Conservation (phyloP, 2,113 vertebrate species). For the Oryzias woworae region DNA sequence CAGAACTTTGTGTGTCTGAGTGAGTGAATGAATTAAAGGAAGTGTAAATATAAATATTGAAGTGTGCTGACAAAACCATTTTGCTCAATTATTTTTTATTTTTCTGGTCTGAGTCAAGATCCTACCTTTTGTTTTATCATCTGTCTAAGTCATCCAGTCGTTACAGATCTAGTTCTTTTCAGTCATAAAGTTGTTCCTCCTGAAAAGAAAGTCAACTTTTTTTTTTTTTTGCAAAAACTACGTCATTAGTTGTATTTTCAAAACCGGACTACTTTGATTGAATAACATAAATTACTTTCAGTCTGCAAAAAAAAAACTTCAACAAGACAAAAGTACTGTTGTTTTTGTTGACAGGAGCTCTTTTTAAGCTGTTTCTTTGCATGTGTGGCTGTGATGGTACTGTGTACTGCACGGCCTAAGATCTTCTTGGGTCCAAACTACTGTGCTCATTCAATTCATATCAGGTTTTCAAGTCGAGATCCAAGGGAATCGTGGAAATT, state of each 20-base stretch:
- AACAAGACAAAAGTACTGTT: constrained; percentile 5
- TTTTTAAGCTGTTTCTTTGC: constrained; percentile 38
- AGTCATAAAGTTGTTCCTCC: constrained; percentile 32
- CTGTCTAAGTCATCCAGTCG: constrained; percentile 31
- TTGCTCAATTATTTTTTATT: constrained; percentile 41
- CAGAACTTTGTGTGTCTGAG: constrained; percentile 32
- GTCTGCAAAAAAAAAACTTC: constrained; percentile 29
- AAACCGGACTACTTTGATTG: constrained; percentile 15
- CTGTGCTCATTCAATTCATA: constrained; percentile 10
- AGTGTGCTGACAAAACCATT: constrained; percentile 63
- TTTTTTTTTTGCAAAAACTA: constrained; percentile 12
- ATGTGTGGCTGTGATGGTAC: constrained; percentile 65
- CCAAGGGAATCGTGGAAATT: constrained; percentile 12
- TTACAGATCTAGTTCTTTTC: constrained; percentile 39
- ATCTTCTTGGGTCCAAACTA: constrained; percentile 17
- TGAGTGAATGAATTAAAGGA: constrained; percentile 22
- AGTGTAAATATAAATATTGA: constrained; percentile 75
- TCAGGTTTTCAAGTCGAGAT: constrained; percentile 40
- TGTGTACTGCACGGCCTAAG: constrained; percentile 64
- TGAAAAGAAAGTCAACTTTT: constrained; percentile 1
- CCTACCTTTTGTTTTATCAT: constrained; percentile 45
- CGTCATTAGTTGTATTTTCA: constrained; percentile 31
- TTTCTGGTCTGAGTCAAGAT: constrained; percentile 51
- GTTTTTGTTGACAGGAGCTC: constrained; percentile 24
- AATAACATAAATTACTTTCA: constrained; percentile 28